Evolutionary conservation across 2,797 vertebrate genomes (phyloP).

Genomic region (Semotilus atromaculatus): DNA sequence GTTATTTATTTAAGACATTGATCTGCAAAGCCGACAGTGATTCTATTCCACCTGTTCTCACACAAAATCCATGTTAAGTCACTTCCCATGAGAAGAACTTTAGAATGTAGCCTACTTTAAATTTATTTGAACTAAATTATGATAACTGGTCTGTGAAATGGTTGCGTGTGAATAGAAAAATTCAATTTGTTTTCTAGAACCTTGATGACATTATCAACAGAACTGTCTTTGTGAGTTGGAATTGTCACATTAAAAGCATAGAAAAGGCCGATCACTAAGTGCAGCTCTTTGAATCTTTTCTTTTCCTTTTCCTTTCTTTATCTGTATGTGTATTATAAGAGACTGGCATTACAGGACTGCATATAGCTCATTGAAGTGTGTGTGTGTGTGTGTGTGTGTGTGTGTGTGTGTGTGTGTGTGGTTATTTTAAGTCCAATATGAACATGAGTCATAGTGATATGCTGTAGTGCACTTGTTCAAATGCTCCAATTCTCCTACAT

Average conservation of each 20-base stretch:
- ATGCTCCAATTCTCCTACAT: background rate
- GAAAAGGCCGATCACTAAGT: background rate
- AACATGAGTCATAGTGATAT: background rate
- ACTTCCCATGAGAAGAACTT: background rate
- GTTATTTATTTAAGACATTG: constrained; percentile 13
- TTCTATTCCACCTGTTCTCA: background rate
- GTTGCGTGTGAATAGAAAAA: background rate
- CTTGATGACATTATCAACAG: background rate
- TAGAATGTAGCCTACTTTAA: too few relatives aligned
- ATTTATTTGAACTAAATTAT: background rate
- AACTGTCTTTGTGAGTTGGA: background rate
- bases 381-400: background rate
- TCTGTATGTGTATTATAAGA: background rate
- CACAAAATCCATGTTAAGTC: background rate
- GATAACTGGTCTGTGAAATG: background rate
- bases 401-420: background rate
- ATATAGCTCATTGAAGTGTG: background rate
- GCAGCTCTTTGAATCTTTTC: background rate
- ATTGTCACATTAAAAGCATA: background rate
- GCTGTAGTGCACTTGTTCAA: background rate
- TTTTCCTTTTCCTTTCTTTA: background rate
- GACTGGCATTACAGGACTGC: background rate
- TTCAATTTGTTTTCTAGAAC: background rate
- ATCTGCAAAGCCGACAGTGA: background rate
- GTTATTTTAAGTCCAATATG: constrained; percentile 2